phyloP scores from a whole-genome alignment of 1,140 invertebrate genomes.

The Drosophila punjabiensis region DNA sequence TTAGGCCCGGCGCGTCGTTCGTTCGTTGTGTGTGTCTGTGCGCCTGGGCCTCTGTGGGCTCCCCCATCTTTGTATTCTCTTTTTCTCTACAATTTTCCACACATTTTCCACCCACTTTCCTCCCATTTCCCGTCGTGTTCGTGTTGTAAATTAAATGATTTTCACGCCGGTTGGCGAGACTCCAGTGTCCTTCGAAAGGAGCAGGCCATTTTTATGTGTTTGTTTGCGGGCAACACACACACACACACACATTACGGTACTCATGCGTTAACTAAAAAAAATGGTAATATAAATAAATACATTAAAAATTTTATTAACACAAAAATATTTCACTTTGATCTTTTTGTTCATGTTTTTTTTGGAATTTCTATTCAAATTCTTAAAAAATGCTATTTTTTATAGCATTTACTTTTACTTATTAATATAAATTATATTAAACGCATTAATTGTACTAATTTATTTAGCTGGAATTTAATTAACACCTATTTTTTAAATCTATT shows the following conservation, averaged over 20 bases:
- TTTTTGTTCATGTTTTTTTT: background rate
- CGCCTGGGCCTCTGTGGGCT: slow-evolving; percentile 10
- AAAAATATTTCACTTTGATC: background rate
- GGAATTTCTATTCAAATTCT: background rate
- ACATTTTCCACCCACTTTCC: slow-evolving; percentile 21
- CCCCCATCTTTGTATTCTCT: background rate
- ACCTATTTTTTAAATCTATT: background rate
- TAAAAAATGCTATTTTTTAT: background rate
- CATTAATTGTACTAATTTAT: background rate
- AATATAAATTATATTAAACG: background rate
- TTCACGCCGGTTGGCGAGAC: slow-evolving; percentile 62
- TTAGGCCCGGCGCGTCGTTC: slow-evolving; percentile 38
- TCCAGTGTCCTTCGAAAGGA: slow-evolving; percentile 30
- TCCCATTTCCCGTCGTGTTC: slow-evolving; percentile 35
- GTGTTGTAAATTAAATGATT: slow-evolving; percentile 84
- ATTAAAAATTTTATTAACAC: background rate
- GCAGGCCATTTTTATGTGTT: slow-evolving; percentile 80
- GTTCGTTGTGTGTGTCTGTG: slow-evolving; percentile 10
- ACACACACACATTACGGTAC: background rate
- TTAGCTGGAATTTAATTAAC: background rate
- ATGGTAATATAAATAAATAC: background rate
- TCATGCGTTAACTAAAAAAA: background rate
- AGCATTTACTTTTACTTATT: background rate
- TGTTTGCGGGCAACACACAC: slow-evolving; percentile 61
- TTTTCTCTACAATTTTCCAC: slow-evolving; percentile 4